Evolutionary conservation across 2,888 invertebrate species (phyloP).

Genomic region (Lissocephala sabroskyi): DNA sequence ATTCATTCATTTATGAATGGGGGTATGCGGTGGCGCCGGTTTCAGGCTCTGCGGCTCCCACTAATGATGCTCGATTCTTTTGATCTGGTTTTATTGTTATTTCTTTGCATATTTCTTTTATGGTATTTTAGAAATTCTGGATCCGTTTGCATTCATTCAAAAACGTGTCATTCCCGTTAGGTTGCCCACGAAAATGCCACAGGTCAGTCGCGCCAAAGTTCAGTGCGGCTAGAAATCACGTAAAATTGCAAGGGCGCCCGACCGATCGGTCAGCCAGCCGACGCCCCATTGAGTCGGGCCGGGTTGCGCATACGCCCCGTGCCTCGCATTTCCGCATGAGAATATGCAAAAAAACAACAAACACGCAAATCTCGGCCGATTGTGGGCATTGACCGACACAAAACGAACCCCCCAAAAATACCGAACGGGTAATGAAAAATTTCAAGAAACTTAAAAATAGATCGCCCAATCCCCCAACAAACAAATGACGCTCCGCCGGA

Average conservation of each 20-base stretch:
- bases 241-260: background rate
- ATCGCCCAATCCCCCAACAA: no score
- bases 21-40: background rate
- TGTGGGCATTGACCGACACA: conserved; percentile 50
- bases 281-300: no score
- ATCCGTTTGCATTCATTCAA: background rate
- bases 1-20: conserved; percentile 14
- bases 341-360: conserved; percentile 34
- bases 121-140: conserved; percentile 18
- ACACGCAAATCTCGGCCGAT: conserved; percentile 59
- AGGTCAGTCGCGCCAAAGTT: background rate
- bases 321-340: conserved; percentile 41
- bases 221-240: no score
- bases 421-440: conserved; percentile 3
- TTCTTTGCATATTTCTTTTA: conserved; percentile 2
- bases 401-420: background rate
- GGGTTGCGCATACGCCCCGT: conserved; percentile 45
- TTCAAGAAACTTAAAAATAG: conserved; percentile 34
- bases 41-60: background rate
- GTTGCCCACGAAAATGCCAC: background rate
- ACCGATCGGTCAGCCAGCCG: no score
- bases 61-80: no score
- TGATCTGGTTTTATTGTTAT: background rate
- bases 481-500: no score
- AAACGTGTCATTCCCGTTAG: no score